Conservation (phyloP, 2,113 vertebrate genomes). For the Halichoeres trimaculatus region DNA sequence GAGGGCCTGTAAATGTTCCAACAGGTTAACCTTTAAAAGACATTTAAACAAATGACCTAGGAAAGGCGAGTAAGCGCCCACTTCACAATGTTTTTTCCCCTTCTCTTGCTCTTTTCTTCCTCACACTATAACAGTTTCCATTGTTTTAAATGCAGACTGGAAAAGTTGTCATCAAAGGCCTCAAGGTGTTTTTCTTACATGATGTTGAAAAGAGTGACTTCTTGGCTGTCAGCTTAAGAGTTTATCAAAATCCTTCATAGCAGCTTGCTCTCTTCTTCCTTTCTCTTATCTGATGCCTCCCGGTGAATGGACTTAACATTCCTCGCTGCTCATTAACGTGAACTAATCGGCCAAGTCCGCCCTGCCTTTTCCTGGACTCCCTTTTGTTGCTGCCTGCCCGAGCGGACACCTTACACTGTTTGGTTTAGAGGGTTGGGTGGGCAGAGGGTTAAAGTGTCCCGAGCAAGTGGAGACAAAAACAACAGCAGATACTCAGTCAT, state of each 20-base stretch:
- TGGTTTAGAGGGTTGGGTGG: conserved; percentile 55
- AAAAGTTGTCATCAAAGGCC: conserved; percentile 5
- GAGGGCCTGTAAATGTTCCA: conserved; percentile 75
- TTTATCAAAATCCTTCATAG: conserved; percentile 36
- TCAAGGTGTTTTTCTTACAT: conserved; percentile 1
- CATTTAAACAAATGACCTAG: conserved; percentile 74
- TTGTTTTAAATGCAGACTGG: conserved; percentile 13
- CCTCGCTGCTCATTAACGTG: conserved; percentile 65
- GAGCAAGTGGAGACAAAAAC: conserved; percentile 25
- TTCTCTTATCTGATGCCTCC: conserved; percentile 43
- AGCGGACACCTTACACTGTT: conserved; percentile 56
- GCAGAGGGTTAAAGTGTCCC: conserved; percentile 38
- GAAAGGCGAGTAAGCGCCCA: conserved; percentile 40
- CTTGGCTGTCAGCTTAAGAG: conserved; percentile 32
- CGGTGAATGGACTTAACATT: conserved; percentile 65
- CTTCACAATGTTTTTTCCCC: conserved; percentile 41
- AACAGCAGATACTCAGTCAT: conserved; percentile 44
- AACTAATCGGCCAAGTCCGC: conserved; percentile 58
- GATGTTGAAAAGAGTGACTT: conserved; percentile 16
- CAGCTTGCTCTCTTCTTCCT: conserved; percentile 25
- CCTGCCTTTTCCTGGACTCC: conserved; percentile 29
- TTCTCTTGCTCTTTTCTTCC: conserved; percentile 28
- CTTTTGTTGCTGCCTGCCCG: conserved; percentile 62
- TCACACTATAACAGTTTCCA: conserved; percentile 23
- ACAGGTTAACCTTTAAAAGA: conserved; percentile 80